Evolutionary conservation across 2,113 vertebrate genomes (phyloP), one percentile per base, ranked within the genome.

Genomic region (Rattus rattus): DNA sequence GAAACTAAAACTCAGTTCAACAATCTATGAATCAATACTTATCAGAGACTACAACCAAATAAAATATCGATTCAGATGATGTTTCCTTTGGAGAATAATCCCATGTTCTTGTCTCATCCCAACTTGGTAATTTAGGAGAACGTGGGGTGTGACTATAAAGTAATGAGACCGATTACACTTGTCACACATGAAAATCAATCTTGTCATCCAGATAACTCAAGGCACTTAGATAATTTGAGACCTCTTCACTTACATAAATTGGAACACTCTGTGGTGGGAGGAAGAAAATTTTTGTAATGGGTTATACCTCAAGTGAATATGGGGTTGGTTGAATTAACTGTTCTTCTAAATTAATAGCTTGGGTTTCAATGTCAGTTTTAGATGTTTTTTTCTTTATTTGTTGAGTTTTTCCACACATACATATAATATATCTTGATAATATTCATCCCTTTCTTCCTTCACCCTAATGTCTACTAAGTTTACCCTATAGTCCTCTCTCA

Each of bases 11-110:
- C 97, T 96, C 86, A 89, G 91, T 72, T 65, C 69, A 94, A 75
- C 95, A 96, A 96, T 94, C 92, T 79, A 97, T 95, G 83, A 96
- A 94, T 97, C 92, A 97, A 97, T 97, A 97, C 26, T 89, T 97
- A 97, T 59, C 91, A 95, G 92, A 94, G 96, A 96, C 39, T 88
- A 88, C 84, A 94, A 89, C 92, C 94, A 97, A 97, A 96, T 97
- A 96, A 96, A 97, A 89, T 73, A 97, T 91, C 0, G 28, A 96
- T 83, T 96, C 91, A 91, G 94, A 92, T 69, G 69, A 96, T n/a
- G 95, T 86, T 95, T 70, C 83, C 56, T 97, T 96, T 69, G 75
- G 81, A 97, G 92, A 97, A 95, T 91, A 97, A 97, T 95, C 92
- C 89, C 77, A 95, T n/a, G 93, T 95, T 94, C 96, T 96, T 89